Evolutionary conservation across 2,888 invertebrate species (phyloP).

Genomic region (Pandemis cinnamomeana): DNA sequence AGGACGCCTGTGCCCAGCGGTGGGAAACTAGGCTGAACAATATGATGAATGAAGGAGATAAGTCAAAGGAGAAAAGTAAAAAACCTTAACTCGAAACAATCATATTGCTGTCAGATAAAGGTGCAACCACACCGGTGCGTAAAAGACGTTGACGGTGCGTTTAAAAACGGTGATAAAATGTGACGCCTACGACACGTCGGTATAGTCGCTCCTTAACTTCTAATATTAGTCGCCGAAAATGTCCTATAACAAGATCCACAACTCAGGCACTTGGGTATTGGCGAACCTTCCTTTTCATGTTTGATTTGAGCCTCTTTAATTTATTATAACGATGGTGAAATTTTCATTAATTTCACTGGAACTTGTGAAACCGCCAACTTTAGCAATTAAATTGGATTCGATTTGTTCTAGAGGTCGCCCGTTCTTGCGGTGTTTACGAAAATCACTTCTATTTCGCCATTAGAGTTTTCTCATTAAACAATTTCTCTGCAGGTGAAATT

Average conservation of each 20-base stretch:
- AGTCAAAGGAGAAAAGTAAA: neutral
- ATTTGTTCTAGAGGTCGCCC: slow-evolving; percentile 41
- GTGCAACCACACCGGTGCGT: too few relatives aligned
- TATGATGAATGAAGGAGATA: too few relatives aligned
- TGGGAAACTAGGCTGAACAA: too few relatives aligned
- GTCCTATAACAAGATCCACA: slow-evolving; percentile 12
- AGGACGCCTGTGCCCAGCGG: too few relatives aligned
- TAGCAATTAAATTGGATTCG: slow-evolving; percentile 42
- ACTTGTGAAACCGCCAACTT: slow-evolving; percentile 42
- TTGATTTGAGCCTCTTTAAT: slow-evolving; percentile 40
- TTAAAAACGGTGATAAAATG: too few relatives aligned
- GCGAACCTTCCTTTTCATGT: slow-evolving; percentile 38
- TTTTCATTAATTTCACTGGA: slow-evolving; percentile 41
- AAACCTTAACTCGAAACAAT: neutral
- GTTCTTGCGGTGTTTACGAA: slow-evolving; percentile 39
- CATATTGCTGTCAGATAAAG: neutral
- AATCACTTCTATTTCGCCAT: slow-evolving; percentile 38
- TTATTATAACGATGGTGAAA: slow-evolving; percentile 31
- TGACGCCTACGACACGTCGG: too few relatives aligned
- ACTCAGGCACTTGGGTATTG: slow-evolving; percentile 19
- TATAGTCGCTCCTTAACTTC: neutral
- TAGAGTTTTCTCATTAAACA: slow-evolving; percentile 40
- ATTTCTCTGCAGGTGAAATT: slow-evolving; percentile 36
- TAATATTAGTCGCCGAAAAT: slow-evolving; percentile 7
- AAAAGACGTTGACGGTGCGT: too few relatives aligned